phyloP scores from a whole-genome alignment of 2,888 invertebrate species.

The Choristoneura rosaceana region DNA sequence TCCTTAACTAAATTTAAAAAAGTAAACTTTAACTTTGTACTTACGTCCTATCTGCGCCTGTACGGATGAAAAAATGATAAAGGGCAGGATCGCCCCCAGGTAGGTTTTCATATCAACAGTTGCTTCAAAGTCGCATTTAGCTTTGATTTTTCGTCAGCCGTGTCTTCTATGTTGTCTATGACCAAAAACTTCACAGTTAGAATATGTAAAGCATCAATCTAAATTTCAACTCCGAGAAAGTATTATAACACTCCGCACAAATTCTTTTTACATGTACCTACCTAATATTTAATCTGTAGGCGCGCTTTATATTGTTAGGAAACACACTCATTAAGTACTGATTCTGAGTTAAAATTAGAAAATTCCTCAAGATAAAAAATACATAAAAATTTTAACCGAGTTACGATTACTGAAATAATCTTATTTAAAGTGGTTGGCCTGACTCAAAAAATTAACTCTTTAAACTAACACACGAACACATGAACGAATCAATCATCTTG shows the following conservation, averaged over 20 bases:
- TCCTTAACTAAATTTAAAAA: not conserved
- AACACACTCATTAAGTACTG: no score
- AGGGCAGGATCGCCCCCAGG: constrained; percentile 62
- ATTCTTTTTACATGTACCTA: not conserved
- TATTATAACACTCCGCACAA: constrained; percentile 31
- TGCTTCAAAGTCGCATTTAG: constrained; percentile 58
- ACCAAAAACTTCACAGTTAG: not conserved
- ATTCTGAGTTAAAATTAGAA: no score
- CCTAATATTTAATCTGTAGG: not conserved
- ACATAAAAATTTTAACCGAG: no score
- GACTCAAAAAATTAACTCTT: not conserved
- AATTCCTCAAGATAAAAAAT: no score
- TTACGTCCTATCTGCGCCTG: constrained; percentile 66
- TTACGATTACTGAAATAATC: no score
- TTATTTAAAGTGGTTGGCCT: not conserved
- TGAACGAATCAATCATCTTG: constrained; percentile 10
- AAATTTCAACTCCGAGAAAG: not conserved
- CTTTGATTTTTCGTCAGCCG: constrained; percentile 45
- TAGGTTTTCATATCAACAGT: constrained; percentile 61
- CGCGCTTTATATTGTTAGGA: no score
- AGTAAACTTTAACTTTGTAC: constrained; percentile 51
- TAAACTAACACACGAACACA: not conserved
- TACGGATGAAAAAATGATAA: constrained; percentile 55
- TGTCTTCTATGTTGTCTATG: constrained; percentile 30
- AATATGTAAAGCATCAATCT: not conserved